Evolutionary conservation across 2,888 invertebrate species (phyloP), one percentile per base, ranked within the genome.

Genomic region (Diplolepis rosae): DNA sequence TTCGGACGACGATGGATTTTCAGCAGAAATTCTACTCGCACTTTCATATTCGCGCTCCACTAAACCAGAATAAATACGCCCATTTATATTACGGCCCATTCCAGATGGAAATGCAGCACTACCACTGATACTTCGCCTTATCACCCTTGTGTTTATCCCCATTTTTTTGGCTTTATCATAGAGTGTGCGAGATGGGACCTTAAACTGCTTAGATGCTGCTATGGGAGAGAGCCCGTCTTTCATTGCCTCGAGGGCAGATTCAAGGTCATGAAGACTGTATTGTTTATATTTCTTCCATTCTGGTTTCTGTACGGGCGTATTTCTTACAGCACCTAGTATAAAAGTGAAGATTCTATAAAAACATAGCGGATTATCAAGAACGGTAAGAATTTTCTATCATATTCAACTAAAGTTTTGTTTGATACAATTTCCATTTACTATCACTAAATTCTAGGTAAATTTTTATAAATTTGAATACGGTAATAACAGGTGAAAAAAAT

Each of bases 241-340:
- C 95, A 95, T 96, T 66, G 95, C 96, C 82, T 95, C 94, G 75
- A 97, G 96, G 28, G 97, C 97, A 1, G 94, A 93, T 91, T 94
- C 92, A 79, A 97, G 96, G 86, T 97, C 96, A 76, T 94, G 93
- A 74, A 95, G 92, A 2, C 96, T 95, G 88, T 97, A 97, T 87
- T 96, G 96, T 88, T 97, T 97, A 90, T 97, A 97, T 69, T 96
- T 92, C 87, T 96, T 97, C 96, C 96, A 97, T 89, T 97, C 96
- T 0, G 42, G n/a, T 6, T 56, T 56, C 0, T 18, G 15, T 5
- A 9, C 11, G 18, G 56, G 13, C 1, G 32, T 22, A 13, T 35
- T 3, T 11, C 32, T 30, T 9, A 18, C 5, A 1, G 35, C 9
- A 35, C 32, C 56, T 56, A 13, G 4, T 27, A 13, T 13, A 35